phyloP scores from a whole-genome alignment of 1,140 invertebrate species.

The Paracyclopina nana region DNA sequence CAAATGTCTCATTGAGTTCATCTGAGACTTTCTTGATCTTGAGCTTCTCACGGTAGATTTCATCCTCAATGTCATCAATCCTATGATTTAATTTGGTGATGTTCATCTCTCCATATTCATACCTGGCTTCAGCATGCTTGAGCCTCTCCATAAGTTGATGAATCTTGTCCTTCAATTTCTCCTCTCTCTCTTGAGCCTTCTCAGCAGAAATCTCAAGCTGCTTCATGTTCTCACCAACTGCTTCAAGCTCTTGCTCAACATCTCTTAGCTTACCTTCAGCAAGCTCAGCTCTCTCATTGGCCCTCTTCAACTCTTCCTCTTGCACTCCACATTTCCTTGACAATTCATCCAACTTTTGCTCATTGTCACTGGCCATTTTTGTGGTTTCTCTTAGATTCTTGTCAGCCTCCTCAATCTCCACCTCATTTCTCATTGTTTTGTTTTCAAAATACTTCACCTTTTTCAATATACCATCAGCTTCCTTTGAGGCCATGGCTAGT shows the following conservation, averaged over 20 bases:
- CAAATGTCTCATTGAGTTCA: slow-evolving; percentile 6
- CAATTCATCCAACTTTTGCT: slow-evolving; percentile 15
- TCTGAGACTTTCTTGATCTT: slow-evolving; percentile 10
- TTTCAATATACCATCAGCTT: not conserved
- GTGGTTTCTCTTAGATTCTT: slow-evolving; percentile 6
- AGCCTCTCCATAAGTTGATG: not conserved
- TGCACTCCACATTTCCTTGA: slow-evolving; percentile 3
- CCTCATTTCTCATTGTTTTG: slow-evolving; percentile 13
- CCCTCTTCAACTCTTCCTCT: slow-evolving; percentile 12
- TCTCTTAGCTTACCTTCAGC: not conserved
- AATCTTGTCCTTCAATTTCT: slow-evolving; percentile 1
- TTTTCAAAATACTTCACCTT: slow-evolving; percentile 5
- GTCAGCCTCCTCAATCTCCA: slow-evolving; percentile 5
- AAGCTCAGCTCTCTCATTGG: slow-evolving; percentile 3
- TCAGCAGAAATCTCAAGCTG: slow-evolving; percentile 9
- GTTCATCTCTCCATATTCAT: slow-evolving; percentile 14
- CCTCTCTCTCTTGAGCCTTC: slow-evolving; percentile 4
- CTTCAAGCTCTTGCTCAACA: not conserved
- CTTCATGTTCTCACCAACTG: slow-evolving; percentile 9
- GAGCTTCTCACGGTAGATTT: slow-evolving; percentile 7
- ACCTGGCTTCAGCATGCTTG: not conserved
- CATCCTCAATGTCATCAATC: slow-evolving; percentile 3
- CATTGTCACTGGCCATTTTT: slow-evolving; percentile 7
- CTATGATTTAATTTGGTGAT: slow-evolving; percentile 8
- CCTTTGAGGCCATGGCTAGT: slow-evolving; percentile 6